phyloP scores from a whole-genome alignment of 2,797 vertebrate species.

The Anas flavirostris region DNA sequence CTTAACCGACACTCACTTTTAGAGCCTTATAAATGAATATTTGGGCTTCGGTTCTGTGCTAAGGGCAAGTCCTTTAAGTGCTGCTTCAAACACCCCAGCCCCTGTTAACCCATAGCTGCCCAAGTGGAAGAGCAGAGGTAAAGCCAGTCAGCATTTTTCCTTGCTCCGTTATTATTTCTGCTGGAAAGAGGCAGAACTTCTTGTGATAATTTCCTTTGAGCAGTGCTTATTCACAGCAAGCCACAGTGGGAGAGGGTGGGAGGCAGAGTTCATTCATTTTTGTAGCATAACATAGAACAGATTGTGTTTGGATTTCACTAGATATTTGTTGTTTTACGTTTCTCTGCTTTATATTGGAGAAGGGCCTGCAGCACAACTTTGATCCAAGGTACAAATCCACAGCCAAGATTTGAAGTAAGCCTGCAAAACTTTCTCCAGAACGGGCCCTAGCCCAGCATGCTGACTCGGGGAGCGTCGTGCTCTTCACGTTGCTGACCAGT shows the following conservation, averaged over 20 bases:
- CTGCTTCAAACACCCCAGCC: background rate
- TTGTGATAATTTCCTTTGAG: slow-evolving; percentile 9
- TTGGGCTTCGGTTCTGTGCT: background rate
- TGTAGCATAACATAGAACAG: slow-evolving; percentile 59
- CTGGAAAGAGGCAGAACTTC: slow-evolving; percentile 18
- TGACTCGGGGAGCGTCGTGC: background rate
- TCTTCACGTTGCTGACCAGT: background rate
- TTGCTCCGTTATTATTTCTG: slow-evolving; percentile 2
- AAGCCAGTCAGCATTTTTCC: background rate
- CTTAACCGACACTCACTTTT: background rate
- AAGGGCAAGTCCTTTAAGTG: background rate
- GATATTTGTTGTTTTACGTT: slow-evolving; percentile 63
- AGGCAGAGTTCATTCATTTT: slow-evolving; percentile 69
- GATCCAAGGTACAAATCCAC: slow-evolving; percentile 63
- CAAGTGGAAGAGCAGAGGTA: background rate
- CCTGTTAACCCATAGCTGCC: background rate
- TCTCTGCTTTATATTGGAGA: slow-evolving; percentile 63
- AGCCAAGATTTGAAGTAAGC: slow-evolving; percentile 60
- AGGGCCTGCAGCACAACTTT: slow-evolving; percentile 55
- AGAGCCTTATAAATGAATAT: background rate
- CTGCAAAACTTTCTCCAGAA: slow-evolving; percentile 23
- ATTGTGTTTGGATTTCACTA: slow-evolving; percentile 59
- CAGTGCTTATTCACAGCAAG: slow-evolving; percentile 58
- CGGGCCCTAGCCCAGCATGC: background rate
- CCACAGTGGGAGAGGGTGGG: slow-evolving; percentile 68